These are phyloP conservation scores for Sialia sialis DNA, from an alignment of 2,113 vertebrate genomes.

Conservation along the genomic window DNA sequence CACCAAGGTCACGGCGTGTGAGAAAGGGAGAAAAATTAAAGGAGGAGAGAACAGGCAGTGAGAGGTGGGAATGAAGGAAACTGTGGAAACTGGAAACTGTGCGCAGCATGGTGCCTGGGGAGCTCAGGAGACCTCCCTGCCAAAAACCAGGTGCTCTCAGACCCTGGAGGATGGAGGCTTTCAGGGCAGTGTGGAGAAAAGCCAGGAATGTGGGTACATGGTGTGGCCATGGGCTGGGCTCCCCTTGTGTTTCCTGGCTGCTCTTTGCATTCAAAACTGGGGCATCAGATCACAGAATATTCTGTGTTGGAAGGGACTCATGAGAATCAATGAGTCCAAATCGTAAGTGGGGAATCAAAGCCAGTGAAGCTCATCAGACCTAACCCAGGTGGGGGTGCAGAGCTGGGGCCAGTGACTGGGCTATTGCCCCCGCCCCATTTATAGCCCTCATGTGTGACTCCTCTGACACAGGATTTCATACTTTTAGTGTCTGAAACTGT, in stretches of 20 bases:
- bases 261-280: not conserved
- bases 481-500: not conserved
- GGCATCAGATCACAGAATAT: not conserved
- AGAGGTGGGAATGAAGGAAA: not conserved
- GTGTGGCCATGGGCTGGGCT: not conserved
- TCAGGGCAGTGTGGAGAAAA: not conserved
- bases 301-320: not conserved
- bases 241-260: not conserved
- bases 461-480: rapidly evolving
- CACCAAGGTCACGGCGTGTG: not conserved
- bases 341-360: not conserved
- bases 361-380: not conserved
- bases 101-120: not conserved
- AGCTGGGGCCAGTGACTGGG: not conserved
- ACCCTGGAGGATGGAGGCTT: not conserved
- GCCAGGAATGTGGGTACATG: not conserved
- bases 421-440: not conserved
- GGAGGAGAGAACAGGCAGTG: not conserved
- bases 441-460: not conserved
- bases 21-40: not conserved
- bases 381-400: not conserved
- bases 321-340: rapidly evolving
- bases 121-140: not conserved
- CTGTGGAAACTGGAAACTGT: not conserved
- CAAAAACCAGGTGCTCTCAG: not conserved